Percentiles rank a stretch among this genome's conserved stretches.
Evolutionary conservation across 2,888 invertebrate species (phyloP).

Genomic region (Tipula lateralis): DNA sequence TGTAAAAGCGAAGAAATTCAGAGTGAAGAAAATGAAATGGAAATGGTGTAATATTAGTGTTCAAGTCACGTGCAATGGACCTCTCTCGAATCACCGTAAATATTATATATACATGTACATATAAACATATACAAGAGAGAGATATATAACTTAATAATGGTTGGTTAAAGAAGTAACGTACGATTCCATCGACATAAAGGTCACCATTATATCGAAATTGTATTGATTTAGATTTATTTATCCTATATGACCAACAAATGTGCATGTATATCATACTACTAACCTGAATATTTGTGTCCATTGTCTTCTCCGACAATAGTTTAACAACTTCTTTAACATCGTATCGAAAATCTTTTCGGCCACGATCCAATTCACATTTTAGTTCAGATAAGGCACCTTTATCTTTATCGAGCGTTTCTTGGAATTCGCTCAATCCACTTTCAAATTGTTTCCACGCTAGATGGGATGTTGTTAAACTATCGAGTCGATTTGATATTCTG

Average conservation of each 20-base stretch:
- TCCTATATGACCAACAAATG: too few relatives aligned
- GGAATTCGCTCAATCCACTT: slow-evolving; percentile 68
- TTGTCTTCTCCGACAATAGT: slow-evolving; percentile 46
- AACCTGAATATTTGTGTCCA: slow-evolving; percentile 47
- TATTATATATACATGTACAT: background rate
- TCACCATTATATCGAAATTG: background rate
- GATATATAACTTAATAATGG: slow-evolving; percentile 20
- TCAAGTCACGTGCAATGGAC: slow-evolving; percentile 30
- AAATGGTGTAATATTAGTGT: background rate
- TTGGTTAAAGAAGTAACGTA: background rate
- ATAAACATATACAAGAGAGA: background rate
- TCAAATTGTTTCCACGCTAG: slow-evolving; percentile 73
- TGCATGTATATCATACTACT: slow-evolving; percentile 13
- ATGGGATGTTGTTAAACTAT: slow-evolving; percentile 65
- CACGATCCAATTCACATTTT: slow-evolving; percentile 47
- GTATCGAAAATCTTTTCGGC: slow-evolving; percentile 46
- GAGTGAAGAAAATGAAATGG: background rate
- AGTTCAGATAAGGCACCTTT: slow-evolving; percentile 48
- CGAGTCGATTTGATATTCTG: slow-evolving; percentile 68
- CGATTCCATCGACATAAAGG: slow-evolving; percentile 2
- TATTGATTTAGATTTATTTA: background rate
- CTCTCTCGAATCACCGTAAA: slow-evolving; percentile 30
- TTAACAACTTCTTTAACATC: slow-evolving; percentile 50
- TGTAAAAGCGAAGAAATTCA: background rate
- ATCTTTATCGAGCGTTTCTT: slow-evolving; percentile 70